Evolutionary conservation across 2,888 invertebrate species (phyloP), one percentile per base, ranked within the genome.

Genomic region (Alloscopus bannaensis): DNA sequence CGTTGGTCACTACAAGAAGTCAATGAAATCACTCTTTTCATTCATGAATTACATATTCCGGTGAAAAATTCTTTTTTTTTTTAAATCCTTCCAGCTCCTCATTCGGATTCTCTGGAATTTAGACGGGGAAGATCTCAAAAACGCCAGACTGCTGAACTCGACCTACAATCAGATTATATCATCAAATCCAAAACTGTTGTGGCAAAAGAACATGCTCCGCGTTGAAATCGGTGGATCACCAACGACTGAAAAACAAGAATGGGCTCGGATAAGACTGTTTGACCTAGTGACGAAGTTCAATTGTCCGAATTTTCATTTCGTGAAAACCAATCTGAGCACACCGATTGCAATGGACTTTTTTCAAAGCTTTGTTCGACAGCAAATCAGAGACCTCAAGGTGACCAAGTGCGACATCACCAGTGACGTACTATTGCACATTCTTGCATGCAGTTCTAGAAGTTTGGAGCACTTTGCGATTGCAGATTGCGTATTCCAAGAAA

Each of bases 221-320:
- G 28, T 76, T 13, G 18, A 20, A n/a, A 28, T 42, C 16, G 11
- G 31, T 16, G 18, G 28, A 6, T 42, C 36, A 28, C 3, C 36
- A 3, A 2, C 26, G 29, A 8, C 50, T 6, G 28, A 45, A 18
- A 20, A 28, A 18, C 13, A 59, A n/a, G 45, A 60, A 16, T 75
- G 75, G 75, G 31, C 22, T 3, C 22, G 29, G 3, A 18, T 75
- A 29, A 28, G 59, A 6, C 11, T 40, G 11, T 26, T 20, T 22
- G 22, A 18, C 8, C 47, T 75, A 1, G 31, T 72, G 0, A 28
- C 45, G 3, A 16, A 18, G 6, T 42, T 55, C 42, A 36, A 50
- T 3, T 76, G 68, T 16, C 68, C 76, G 1, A 76, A 76, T 40
- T 76, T 68, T 20, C 76, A 76, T 24, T 60, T 76, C 13, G 26